A percentile compares a stretch with the other conserved stretches of the same genome.
Evolutionary conservation across 2,113 vertebrate genomes (phyloP).

Genomic region (Pionites leucogaster): DNA sequence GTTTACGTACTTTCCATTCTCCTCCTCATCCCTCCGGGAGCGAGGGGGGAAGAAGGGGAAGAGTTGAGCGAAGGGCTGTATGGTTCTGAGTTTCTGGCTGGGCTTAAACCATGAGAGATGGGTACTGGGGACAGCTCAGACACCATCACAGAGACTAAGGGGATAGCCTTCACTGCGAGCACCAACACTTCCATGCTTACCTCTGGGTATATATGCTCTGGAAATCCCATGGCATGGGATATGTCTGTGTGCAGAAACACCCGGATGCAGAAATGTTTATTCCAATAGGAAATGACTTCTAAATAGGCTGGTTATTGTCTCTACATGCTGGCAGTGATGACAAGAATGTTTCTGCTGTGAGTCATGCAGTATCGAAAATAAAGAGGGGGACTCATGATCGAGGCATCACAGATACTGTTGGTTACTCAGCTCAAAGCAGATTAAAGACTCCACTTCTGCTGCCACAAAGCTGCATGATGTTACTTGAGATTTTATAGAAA

Average conservation of each 20-base stretch:
- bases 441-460: background rate
- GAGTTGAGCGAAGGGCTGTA: rapidly evolving
- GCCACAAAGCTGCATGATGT: background rate
- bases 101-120: background rate
- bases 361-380: background rate
- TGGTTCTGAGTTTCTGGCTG: background rate
- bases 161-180: background rate
- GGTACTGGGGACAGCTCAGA: background rate
- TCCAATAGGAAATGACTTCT: background rate
- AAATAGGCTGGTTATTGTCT: background rate
- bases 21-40: background rate
- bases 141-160: background rate
- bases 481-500: background rate
- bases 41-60: background rate
- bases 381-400: background rate
- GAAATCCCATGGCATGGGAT: background rate
- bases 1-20: background rate
- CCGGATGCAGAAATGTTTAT: background rate
- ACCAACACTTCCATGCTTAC: background rate
- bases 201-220: background rate
- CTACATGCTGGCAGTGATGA: background rate
- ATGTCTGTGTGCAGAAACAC: background rate
- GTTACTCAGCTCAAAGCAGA: background rate
- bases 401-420: background rate
- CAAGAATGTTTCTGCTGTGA: slow-evolving; percentile 13